These are phyloP conservation scores for Argyresthia albistria DNA, from an alignment of 2,888 invertebrate genomes.

Conservation along the genomic window DNA sequence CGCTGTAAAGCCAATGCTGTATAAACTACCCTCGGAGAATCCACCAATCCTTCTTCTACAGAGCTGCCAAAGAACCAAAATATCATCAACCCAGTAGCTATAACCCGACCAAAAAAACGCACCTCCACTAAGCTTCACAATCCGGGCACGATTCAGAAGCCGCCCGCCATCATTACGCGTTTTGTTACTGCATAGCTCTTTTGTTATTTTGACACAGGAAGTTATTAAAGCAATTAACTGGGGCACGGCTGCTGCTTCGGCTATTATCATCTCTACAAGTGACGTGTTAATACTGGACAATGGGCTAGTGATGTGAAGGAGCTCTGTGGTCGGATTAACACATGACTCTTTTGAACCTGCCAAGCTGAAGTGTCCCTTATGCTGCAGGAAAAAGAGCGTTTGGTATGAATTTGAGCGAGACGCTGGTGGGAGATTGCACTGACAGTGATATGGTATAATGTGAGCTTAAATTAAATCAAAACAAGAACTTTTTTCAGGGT, in stretches of 20 bases:
- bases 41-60: background rate
- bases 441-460: too few relatives aligned
- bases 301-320: conserved; percentile 35
- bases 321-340: too few relatives aligned
- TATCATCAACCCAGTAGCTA: background rate
- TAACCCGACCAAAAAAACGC: background rate
- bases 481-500: too few relatives aligned
- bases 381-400: too few relatives aligned
- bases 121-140: background rate
- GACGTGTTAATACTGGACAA: conserved; percentile 61
- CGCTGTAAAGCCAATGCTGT: background rate
- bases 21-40: background rate
- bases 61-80: background rate
- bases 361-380: too few relatives aligned
- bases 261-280: conserved; percentile 67
- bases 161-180: conserved; percentile 43
- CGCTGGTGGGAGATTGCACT: too few relatives aligned
- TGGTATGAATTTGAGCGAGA: too few relatives aligned
- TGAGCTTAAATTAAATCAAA: too few relatives aligned
- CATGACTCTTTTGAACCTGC: too few relatives aligned
- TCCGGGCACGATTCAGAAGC: conserved; percentile 36
- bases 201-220: conserved; percentile 74
- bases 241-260: conserved; percentile 52
- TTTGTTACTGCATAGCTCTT: conserved; percentile 60
- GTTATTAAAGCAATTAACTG: conserved; percentile 72